These are phyloP conservation scores for Porites lutea DNA, from an alignment of 64 coral and sea anemone species.

Conservation along the genomic window DNA sequence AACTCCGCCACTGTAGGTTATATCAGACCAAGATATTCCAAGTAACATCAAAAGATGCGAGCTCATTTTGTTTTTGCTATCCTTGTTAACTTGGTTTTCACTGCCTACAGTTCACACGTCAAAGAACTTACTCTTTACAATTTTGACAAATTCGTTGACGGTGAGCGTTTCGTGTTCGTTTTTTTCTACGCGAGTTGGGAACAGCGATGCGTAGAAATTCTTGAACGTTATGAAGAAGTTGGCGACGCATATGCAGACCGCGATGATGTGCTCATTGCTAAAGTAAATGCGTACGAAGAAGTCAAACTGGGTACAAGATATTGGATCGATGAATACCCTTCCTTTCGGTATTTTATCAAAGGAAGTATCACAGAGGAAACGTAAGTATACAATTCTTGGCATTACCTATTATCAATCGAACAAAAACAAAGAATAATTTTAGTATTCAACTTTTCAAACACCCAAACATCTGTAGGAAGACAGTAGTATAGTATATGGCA, in stretches of 20 bases:
- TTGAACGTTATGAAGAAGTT: slow-evolving; percentile 67
- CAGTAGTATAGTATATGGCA: too few relatives aligned
- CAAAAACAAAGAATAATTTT: too few relatives aligned
- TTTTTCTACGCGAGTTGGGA: slow-evolving; percentile 98
- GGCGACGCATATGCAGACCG: slow-evolving; percentile 61
- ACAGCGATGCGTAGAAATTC: slow-evolving; percentile 60
- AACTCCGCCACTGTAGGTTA: neutral
- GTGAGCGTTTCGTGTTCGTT: slow-evolving; percentile 87
- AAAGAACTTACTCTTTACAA: slow-evolving; percentile 56
- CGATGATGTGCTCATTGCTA: slow-evolving; percentile 75
- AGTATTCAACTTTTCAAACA: too few relatives aligned
- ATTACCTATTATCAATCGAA: neutral
- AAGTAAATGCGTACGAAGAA: slow-evolving; percentile 97
- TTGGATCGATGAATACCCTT: slow-evolving; percentile 91
- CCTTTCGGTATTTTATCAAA: slow-evolving; percentile 92
- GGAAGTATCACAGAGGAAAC: slow-evolving; percentile 94
- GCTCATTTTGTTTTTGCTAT: neutral
- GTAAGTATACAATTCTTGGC: slow-evolving; percentile 59
- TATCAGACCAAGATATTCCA: neutral
- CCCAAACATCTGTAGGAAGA: too few relatives aligned
- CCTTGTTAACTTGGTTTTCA: slow-evolving; percentile 1
- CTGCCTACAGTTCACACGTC: slow-evolving; percentile 17
- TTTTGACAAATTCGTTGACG: slow-evolving; percentile 78
- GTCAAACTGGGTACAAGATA: slow-evolving; percentile 83
- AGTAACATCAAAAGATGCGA: neutral